These are phyloP conservation scores for Lycaena phlaeas DNA, from an alignment of 2,888 invertebrate species.

Conservation along the genomic window DNA sequence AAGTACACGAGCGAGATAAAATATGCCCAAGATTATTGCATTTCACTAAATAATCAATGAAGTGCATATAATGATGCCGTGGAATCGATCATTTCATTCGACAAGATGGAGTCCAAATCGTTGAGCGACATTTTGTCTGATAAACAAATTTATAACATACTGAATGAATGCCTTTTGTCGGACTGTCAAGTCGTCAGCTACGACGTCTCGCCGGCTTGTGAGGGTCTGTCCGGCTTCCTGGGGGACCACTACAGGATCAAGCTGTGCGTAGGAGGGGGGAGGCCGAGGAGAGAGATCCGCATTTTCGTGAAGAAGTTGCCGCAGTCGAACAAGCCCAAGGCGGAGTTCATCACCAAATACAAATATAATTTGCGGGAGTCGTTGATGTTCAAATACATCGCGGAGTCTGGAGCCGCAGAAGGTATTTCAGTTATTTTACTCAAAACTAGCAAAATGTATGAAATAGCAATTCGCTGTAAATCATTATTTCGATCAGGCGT, in stretches of 20 bases:
- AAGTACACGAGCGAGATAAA: not conserved
- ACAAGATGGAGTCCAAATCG: conserved; percentile 1
- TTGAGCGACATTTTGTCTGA: conserved; percentile 29
- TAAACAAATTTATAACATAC: conserved; percentile 30
- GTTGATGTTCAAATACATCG: conserved; percentile 38
- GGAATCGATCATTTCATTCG: no score
- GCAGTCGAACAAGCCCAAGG: conserved; percentile 37
- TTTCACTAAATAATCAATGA: not conserved
- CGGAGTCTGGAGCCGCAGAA: conserved; percentile 28
- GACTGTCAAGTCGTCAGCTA: conserved; percentile 23
- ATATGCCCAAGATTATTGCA: not conserved
- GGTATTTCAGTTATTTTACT: no score
- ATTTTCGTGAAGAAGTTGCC: conserved; percentile 51
- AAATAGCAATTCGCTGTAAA: no score
- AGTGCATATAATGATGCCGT: no score
- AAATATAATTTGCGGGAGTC: conserved; percentile 41
- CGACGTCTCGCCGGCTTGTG: conserved; percentile 31
- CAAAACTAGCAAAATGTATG: no score
- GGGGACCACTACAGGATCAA: conserved; percentile 43
- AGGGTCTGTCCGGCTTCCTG: conserved; percentile 46
- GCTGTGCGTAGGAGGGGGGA: conserved; percentile 27
- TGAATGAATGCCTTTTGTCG: conserved; percentile 23
- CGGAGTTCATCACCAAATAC: conserved; percentile 35
- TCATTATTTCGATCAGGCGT: conserved; percentile 9
- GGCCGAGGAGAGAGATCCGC: conserved; percentile 23